Percentiles rank a stretch among this genome's conserved stretches.
phyloP scores from a whole-genome alignment of 2,888 invertebrate species.

The Caenorhabditis sp. region DNA sequence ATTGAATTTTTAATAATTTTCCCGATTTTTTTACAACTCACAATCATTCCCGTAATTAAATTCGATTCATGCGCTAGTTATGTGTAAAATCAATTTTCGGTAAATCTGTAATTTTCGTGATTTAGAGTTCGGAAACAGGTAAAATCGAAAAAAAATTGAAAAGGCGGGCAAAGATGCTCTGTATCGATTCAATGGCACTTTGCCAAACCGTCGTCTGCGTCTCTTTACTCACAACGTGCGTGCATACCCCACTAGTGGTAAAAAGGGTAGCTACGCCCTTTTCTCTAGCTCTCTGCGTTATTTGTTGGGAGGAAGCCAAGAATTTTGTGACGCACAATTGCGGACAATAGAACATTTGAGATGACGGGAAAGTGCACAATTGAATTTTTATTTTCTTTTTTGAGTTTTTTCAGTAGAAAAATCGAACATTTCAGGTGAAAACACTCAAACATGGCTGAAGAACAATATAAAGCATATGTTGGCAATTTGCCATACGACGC shows the following conservation, averaged over 20 bases:
- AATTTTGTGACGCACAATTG: constrained; percentile 12
- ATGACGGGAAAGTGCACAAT: constrained; percentile 2
- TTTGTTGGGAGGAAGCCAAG: constrained; percentile 24
- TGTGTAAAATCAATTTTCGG: background rate
- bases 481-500: constrained; percentile 58
- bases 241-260: constrained; percentile 16
- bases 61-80: constrained; percentile 16
- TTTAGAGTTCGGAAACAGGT: background rate
- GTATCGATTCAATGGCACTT: constrained; percentile 40
- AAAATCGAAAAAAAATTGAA: constrained; percentile 14
- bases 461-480: constrained; percentile 19
- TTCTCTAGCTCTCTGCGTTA: constrained; percentile 8
- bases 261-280: constrained; percentile 20
- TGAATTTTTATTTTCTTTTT: background rate
- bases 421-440: background rate
- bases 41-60: constrained; percentile 5
- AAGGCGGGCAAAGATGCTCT: constrained; percentile 27
- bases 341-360: background rate
- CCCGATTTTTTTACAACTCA: background rate
- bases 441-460: background rate
- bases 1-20: background rate
- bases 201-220: constrained; percentile 37
- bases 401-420: constrained; percentile 14
- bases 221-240: constrained; percentile 17
- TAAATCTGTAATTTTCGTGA: background rate